Conservation (phyloP, 2,888 invertebrate species). For the Tanytarsus gracilentus region DNA sequence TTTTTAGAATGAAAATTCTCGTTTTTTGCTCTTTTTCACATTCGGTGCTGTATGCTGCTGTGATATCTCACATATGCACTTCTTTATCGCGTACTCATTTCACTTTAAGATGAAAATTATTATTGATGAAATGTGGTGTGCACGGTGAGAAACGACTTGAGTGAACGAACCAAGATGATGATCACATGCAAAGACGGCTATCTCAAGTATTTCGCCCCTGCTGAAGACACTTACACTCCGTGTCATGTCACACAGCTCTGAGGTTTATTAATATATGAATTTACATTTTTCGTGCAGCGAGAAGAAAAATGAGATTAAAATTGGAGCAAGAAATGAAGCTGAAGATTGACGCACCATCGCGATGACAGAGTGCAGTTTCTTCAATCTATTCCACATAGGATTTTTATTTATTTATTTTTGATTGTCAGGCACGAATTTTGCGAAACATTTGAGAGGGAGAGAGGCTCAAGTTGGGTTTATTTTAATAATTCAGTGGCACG, state of each 20-base stretch:
- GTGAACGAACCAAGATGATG: constrained; percentile 19
- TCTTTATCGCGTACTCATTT: constrained; percentile 21
- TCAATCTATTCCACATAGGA: background rate
- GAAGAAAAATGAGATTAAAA: background rate
- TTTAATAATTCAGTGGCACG: background rate
- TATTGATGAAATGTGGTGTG: background rate
- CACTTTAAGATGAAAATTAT: background rate
- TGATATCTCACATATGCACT: constrained; percentile 27
- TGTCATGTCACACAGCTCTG: constrained; percentile 1
- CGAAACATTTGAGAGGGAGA: no score
- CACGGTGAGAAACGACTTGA: background rate
- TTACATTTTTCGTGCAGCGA: background rate
- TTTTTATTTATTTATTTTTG: background rate
- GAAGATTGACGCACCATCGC: constrained; percentile 15
- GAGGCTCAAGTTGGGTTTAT: no score
- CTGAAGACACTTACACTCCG: background rate
- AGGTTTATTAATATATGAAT: background rate
- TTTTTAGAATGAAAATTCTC: constrained; percentile 23
- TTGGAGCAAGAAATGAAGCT: constrained; percentile 1
- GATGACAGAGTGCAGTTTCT: constrained; percentile 7
- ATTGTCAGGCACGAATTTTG: constrained; percentile 24
- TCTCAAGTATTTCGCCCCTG: no score
- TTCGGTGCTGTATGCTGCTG: constrained; percentile 21
- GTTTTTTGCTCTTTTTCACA: constrained; percentile 15
- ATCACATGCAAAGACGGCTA: constrained; percentile 14